Conservation (phyloP, 2,113 vertebrate genomes). For the Brienomyrus longianalis region DNA sequence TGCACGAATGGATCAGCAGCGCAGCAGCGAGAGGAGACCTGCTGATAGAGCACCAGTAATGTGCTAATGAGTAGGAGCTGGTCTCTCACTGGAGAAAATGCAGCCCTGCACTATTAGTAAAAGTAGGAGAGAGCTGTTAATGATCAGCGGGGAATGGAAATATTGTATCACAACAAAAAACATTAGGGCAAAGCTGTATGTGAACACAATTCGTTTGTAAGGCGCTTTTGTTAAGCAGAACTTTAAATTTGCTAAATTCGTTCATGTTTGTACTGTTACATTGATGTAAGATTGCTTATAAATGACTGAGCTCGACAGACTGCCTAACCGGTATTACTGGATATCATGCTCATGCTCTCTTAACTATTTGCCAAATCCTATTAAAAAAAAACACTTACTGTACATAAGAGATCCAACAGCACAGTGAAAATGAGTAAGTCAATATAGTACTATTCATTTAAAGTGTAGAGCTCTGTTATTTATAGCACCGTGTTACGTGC, state of each 20-base stretch:
- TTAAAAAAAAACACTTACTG: not conserved
- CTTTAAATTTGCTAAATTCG: not conserved
- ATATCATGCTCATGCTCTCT: not conserved
- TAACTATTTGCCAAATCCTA: not conserved
- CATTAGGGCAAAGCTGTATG: not conserved
- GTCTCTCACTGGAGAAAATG: not conserved
- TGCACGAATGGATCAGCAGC: not conserved
- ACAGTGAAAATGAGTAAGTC: not conserved
- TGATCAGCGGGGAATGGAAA: not conserved
- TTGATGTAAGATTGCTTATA: not conserved
- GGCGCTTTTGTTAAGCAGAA: not conserved
- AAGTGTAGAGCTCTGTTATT: not conserved
- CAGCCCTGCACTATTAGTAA: not conserved
- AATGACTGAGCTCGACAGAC: not conserved
- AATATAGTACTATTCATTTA: not conserved
- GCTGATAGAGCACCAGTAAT: not conserved
- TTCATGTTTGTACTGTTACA: not conserved
- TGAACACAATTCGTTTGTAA: not conserved
- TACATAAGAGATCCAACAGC: not conserved
- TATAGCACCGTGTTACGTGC: not conserved
- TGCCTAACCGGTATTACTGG: not conserved
- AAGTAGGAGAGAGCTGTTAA: not conserved
- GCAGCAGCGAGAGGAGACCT: not conserved
- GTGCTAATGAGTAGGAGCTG: not conserved
- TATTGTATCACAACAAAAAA: not conserved